Percentiles rank a stretch among this genome's conserved stretches.
Conservation (phyloP, 1,140 invertebrate genomes). For the Samia ricini region DNA sequence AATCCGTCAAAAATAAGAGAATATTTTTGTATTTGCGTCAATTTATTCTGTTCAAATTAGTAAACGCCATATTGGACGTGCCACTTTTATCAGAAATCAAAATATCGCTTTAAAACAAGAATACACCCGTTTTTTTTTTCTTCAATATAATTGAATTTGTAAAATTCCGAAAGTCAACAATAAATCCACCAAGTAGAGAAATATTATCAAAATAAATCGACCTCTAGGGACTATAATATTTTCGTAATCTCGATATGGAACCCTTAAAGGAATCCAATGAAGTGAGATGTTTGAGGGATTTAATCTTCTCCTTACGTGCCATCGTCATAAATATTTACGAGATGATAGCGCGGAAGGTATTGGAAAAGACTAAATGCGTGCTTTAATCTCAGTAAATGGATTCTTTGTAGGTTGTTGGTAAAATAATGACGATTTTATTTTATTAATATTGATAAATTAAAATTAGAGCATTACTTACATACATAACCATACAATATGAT, state of each 20-base stretch:
- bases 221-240: background rate
- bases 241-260: background rate
- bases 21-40: too few species aligned
- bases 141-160: too few species aligned
- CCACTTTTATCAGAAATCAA: too few species aligned
- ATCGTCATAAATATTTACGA: slow-evolving; percentile 35
- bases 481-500: too few species aligned
- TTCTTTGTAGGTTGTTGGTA: background rate
- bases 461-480: background rate
- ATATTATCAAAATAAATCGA: slow-evolving; percentile 13
- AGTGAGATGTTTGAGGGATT: slow-evolving; percentile 20
- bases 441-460: background rate
- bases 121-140: too few species aligned
- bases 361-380: slow-evolving; percentile 22
- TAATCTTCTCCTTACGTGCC: slow-evolving; percentile 23
- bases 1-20: too few species aligned
- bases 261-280: slow-evolving; percentile 11
- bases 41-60: too few species aligned
- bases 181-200: background rate
- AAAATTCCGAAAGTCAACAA: background rate
- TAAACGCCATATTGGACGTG: too few species aligned
- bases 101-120: too few species aligned
- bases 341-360: slow-evolving; percentile 18
- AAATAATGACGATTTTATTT: background rate
- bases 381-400: slow-evolving; percentile 4